These are phyloP conservation scores for Neofelis nebulosa DNA, from an alignment of 2,113 vertebrate species.

Conservation along the genomic window DNA sequence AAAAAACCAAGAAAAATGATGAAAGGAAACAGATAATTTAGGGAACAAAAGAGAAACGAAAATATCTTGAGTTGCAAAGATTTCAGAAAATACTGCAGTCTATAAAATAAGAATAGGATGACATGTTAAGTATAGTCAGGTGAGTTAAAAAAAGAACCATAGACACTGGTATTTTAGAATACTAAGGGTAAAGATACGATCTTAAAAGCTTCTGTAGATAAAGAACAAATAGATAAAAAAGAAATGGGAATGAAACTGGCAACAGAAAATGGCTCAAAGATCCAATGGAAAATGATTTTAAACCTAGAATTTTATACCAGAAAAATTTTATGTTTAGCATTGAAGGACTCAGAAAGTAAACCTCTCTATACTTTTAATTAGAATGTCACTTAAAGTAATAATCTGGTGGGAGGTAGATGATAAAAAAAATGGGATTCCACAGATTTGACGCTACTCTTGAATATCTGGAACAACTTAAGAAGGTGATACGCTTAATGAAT, in stretches of 20 bases:
- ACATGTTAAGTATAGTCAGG: neutral
- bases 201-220: neutral
- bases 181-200: neutral
- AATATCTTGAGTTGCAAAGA: neutral
- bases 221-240: neutral
- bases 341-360: neutral
- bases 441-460: neutral
- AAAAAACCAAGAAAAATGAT: neutral
- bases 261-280: neutral
- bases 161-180: neutral
- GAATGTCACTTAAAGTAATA: slow-evolving; percentile 1
- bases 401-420: neutral
- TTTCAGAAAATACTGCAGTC: neutral
- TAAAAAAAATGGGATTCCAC: neutral
- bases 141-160: neutral
- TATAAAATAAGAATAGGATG: neutral
- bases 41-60: neutral
- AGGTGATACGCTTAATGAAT: neutral
- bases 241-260: neutral
- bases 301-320: neutral
- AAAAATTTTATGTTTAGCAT: neutral
- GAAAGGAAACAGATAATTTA: neutral
- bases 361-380: neutral
- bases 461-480: neutral
- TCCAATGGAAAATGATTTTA: neutral